Base-by-base conservation (phyloP, 1,140 invertebrate species). In the Heliconius congener region DNA sequence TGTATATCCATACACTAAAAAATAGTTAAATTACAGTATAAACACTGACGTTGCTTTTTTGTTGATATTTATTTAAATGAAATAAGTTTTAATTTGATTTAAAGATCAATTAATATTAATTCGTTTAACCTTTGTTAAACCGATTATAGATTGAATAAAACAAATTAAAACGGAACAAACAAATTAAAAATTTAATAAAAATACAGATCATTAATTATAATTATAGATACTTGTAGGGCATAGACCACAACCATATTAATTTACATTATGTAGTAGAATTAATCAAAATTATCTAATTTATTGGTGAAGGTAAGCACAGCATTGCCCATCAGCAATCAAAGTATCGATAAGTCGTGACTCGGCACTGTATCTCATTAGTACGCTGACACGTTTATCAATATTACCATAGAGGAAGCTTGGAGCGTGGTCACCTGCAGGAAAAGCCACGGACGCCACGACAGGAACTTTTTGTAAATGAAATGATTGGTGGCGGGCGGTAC, bases 391-490 rank as follows among this genome's bases (percentile, higher is more conserved):
- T 88, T 87, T 89, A 87, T 84, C 84, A 80, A 85, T 88, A 86
- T 91, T 88, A 87, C 83, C 87, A 89, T 88, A 87, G 81, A 91
- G 87, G 85, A 90, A 91, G 87, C 86, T 84, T 82, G 83, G 83
- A 87, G 85, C 85, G 82, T 78, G 83, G 78, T 86, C 85, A 88
- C 83, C 84, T 84, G 85, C 87, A 91, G 90, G 90, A 92, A 90
- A 89, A 90, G 85, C 86, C 81, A 79, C 39, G 79, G 78, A 77
- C 78, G 79, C 79, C 86, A 83, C 85, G 90, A 88, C 90, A 89
- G 88, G 89, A 91, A 91, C 90, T 89, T 89, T 88, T 90, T 87
- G 87, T 92, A 85, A 93, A 92, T 92, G 86, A 91, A 89, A 90
- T 88, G 81, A 88, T 86, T 80, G 85, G 79, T 81, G 82, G 79